A percentile compares a stretch with the other conserved stretches of the same genome.
Conservation (phyloP, 30 jellyfish, hydroid and myxozoan species). For the Turritopsis dohrnii region DNA sequence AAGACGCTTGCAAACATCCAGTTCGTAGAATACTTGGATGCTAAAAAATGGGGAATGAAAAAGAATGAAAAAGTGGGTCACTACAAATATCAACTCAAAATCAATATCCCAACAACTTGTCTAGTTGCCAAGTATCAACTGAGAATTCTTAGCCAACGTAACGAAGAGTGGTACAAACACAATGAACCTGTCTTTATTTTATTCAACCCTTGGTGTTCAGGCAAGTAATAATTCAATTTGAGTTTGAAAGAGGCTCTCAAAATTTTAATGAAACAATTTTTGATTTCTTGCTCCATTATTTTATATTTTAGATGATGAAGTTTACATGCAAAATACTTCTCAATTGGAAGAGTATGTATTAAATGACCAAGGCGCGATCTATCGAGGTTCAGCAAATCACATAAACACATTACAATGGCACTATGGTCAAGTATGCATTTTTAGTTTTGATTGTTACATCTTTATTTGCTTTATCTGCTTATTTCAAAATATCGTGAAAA, state of each 20-base stretch:
- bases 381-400: no score
- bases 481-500: no score
- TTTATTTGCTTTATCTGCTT: no score
- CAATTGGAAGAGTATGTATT: no score
- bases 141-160: constrained; percentile 26
- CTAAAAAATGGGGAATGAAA: background rate
- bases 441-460: no score
- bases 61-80: background rate
- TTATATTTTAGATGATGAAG: constrained; percentile 31
- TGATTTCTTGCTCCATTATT: background rate
- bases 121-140: background rate
- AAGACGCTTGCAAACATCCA: no score
- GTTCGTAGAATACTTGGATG: no score
- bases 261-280: constrained; percentile 24
- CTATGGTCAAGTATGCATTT: no score
- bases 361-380: no score
- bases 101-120: background rate
- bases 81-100: background rate
- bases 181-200: constrained; percentile 39
- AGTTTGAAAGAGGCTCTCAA: background rate
- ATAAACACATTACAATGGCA: no score
- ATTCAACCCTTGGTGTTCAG: constrained; percentile 81
- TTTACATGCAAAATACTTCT: no score
- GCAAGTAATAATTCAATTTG: constrained; percentile 2
- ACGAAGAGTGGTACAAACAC: constrained; percentile 26